Evolutionary conservation across 1,140 invertebrate genomes (phyloP).

Genomic region (Pseudomyrmex pallidus): DNA sequence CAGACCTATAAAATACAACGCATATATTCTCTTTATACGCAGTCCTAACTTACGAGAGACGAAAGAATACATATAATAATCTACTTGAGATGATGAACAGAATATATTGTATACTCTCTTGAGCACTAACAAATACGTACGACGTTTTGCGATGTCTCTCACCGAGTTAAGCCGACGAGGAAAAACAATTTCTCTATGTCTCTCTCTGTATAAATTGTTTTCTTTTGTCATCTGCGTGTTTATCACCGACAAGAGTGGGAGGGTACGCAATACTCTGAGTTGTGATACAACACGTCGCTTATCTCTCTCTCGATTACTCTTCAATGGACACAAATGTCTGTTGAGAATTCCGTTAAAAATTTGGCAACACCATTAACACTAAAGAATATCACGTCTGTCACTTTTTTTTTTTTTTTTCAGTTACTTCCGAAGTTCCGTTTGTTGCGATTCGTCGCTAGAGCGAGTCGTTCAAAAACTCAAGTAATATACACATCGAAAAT

Average conservation of each 20-base stretch:
- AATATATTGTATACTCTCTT: neutral
- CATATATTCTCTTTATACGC: conserved; percentile 31
- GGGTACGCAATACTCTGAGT: conserved; percentile 61
- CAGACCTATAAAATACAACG: neutral
- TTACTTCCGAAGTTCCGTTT: conserved; percentile 47
- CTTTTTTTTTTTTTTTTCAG: conserved; percentile 58
- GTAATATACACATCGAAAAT: neutral
- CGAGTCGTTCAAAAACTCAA: neutral
- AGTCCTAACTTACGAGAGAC: neutral
- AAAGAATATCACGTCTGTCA: conserved; percentile 64
- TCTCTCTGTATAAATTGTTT: conserved; percentile 13
- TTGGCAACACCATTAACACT: conserved; percentile 7
- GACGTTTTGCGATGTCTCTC: neutral
- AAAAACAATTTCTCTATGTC: conserved; percentile 42
- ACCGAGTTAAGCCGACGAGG: conserved; percentile 50
- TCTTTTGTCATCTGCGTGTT: conserved; percentile 26
- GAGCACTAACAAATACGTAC: conserved; percentile 13
- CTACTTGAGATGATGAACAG: neutral
- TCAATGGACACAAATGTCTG: neutral
- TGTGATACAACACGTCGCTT: conserved; percentile 13
- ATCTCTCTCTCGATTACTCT: neutral
- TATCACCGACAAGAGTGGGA: conserved; percentile 15
- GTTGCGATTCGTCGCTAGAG: conserved; percentile 17
- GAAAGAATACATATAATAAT: conserved; percentile 9
- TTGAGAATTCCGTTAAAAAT: neutral